phyloP scores from a whole-genome alignment of 2,113 vertebrate genomes.

The Gavia stellata region DNA sequence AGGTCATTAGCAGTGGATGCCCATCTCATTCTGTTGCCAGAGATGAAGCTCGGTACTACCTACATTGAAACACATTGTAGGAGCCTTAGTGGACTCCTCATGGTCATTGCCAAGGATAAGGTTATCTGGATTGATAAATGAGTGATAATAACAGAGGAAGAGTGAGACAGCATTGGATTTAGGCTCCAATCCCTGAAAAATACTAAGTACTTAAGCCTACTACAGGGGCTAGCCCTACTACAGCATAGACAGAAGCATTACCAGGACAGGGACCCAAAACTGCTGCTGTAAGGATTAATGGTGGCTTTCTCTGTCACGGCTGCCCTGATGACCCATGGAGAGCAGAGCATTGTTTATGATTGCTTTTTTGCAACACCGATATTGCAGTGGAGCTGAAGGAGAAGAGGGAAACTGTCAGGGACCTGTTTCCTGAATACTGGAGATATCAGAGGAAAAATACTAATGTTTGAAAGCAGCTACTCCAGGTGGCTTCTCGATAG shows the following conservation, averaged over 20 bases:
- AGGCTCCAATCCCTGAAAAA: not conserved
- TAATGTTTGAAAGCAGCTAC: not conserved
- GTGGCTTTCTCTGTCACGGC: not conserved
- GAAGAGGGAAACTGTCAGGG: not conserved
- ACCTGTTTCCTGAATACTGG: not conserved
- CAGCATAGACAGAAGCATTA: not conserved
- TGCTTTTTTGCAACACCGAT: fast-evolving
- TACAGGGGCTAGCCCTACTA: not conserved
- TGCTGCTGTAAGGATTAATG: not conserved
- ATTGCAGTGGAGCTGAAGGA: not conserved
- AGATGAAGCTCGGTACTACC: not conserved
- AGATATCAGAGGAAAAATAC: not conserved
- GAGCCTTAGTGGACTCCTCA: not conserved
- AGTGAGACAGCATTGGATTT: fast-evolving
- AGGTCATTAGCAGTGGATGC: not conserved
- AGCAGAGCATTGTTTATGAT: no score
- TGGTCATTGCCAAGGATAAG: not conserved
- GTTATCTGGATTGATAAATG: not conserved
- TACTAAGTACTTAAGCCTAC: no score
- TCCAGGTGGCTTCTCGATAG: not conserved
- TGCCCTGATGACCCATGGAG: not conserved
- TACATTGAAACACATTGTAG: not conserved
- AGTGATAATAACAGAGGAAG: not conserved
- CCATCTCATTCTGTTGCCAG: not conserved
- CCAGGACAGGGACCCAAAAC: not conserved